These are phyloP conservation scores for Yoshiicerus persimilis DNA, from an alignment of 1,140 invertebrate species.

Conservation along the genomic window DNA sequence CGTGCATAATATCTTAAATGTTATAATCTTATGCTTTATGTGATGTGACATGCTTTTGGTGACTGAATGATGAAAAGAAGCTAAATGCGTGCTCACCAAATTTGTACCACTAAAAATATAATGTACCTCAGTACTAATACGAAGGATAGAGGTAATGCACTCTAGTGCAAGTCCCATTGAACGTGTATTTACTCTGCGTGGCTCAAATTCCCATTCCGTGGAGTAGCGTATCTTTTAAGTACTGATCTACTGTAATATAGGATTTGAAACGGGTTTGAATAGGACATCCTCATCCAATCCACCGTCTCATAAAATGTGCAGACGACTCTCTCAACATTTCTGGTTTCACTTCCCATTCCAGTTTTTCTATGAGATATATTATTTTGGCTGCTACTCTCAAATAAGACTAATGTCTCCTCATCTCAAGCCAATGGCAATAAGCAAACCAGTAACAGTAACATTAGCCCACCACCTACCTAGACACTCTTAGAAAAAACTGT, in stretches of 20 bases:
- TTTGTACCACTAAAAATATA: too few species aligned
- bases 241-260: not conserved
- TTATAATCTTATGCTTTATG: not conserved
- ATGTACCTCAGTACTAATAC: too few species aligned
- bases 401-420: constrained; percentile 8
- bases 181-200: not conserved
- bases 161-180: not conserved
- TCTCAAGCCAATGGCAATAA: constrained; percentile 16
- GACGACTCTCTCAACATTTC: not conserved
- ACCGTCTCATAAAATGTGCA: not conserved
- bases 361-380: not conserved
- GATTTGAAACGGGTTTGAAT: not conserved
- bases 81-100: not conserved
- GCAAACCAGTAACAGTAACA: constrained; percentile 18
- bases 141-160: too few species aligned
- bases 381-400: constrained; percentile 11
- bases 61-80: not conserved
- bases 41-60: not conserved
- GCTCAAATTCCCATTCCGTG: not conserved
- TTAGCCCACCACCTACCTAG: not conserved
- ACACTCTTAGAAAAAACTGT: not conserved
- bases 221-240: not conserved
- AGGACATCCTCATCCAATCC: too few species aligned
- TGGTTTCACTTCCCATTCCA: not conserved
- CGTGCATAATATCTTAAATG: not conserved